Conservation (phyloP, 2,797 vertebrate genomes). For the Sebastes matsubarae region DNA sequence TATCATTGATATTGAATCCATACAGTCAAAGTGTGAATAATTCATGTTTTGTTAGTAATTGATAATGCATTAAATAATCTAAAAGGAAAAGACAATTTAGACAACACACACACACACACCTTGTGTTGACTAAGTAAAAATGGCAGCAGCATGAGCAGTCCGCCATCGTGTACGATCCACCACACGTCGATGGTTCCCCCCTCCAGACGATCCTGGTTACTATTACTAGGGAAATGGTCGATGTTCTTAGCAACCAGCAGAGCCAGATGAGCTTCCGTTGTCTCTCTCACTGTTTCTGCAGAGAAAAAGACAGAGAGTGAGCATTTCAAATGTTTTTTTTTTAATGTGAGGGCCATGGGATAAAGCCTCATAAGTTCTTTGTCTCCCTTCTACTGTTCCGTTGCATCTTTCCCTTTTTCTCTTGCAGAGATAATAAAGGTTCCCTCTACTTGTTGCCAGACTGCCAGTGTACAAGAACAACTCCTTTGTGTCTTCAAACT, state of each 20-base stretch:
- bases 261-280: constrained; percentile 92
- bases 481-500: neutral
- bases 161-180: constrained; percentile 98
- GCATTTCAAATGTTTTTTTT: neutral
- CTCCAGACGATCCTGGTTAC: constrained; percentile 84
- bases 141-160: constrained; percentile 95
- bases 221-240: constrained; percentile 88
- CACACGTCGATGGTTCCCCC: constrained; percentile 93
- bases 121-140: constrained; percentile 95
- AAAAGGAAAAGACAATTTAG: neutral
- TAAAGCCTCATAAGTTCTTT: neutral
- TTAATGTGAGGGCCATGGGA: neutral
- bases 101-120: constrained; percentile 68
- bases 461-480: neutral
- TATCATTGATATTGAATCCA: no score
- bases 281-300: constrained; percentile 93
- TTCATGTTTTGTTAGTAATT: no score
- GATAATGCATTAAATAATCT: neutral
- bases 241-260: constrained; percentile 95
- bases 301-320: neutral
- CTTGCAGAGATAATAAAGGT: neutral
- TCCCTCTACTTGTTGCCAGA: neutral
- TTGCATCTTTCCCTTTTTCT: neutral
- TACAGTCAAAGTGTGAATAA: no score
- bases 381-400: neutral